A percentile compares a stretch with the other conserved stretches of the same genome.
phyloP scores from a whole-genome alignment of 2,797 vertebrate species.

The Dipus sagitta region DNA sequence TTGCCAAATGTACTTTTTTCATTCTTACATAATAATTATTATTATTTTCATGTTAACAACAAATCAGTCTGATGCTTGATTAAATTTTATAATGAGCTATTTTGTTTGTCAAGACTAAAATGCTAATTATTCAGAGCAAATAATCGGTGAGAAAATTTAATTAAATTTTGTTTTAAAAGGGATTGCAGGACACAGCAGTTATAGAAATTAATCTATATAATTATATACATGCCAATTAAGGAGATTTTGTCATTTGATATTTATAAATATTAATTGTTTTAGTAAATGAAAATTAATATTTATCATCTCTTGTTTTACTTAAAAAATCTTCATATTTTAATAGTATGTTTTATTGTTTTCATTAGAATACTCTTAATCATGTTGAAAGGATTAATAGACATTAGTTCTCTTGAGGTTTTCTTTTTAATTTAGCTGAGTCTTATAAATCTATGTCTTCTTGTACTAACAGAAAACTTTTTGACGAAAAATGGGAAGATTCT shows the following conservation, averaged over 20 bases:
- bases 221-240: not conserved
- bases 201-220: not conserved
- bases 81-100: constrained; percentile 44
- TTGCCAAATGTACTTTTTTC: not conserved
- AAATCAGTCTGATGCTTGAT: not conserved
- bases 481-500: no score
- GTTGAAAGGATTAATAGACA: not conserved
- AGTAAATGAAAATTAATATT: constrained; percentile 15
- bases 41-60: not conserved
- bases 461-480: not conserved
- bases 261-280: constrained; percentile 38
- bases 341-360: not conserved
- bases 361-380: not conserved
- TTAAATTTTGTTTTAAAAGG: not conserved
- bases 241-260: constrained; percentile 1
- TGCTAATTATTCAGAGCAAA: not conserved
- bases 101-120: constrained; percentile 20
- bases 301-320: not conserved
- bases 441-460: not conserved
- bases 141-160: constrained; percentile 7
- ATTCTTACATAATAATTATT: not conserved
- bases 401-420: not conserved
- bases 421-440: constrained; percentile 17
- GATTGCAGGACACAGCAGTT: not conserved
- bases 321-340: not conserved